These are phyloP conservation scores for Drosophila equinoxialis DNA, from an alignment of 1,140 invertebrate species.

Conservation along the genomic window DNA sequence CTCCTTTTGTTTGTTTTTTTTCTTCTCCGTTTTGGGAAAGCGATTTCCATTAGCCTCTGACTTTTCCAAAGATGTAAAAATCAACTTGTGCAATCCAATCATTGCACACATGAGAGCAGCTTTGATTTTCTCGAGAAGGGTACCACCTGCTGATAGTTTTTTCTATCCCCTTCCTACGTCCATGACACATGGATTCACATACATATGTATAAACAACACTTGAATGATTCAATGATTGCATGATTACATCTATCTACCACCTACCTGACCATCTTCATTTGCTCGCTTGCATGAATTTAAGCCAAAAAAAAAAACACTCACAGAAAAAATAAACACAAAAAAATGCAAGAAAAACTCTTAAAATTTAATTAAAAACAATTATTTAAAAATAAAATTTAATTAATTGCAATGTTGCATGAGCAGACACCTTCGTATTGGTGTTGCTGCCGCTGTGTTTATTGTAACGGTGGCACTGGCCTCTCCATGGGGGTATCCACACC, in stretches of 20 bases:
- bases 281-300: constrained; percentile 70
- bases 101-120: constrained; percentile 28
- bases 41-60: constrained; percentile 71
- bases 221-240: constrained; percentile 75
- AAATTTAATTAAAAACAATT: constrained; percentile 81
- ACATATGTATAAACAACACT: constrained; percentile 22
- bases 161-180: neutral
- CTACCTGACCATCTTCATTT: constrained; percentile 40
- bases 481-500: constrained; percentile 65
- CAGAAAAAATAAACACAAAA: neutral
- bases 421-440: constrained; percentile 50
- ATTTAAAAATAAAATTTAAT: constrained; percentile 80
- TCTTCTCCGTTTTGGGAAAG: constrained; percentile 33
- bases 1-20: constrained; percentile 13
- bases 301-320: constrained; percentile 15
- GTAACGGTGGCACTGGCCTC: constrained; percentile 78
- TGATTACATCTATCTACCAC: constrained; percentile 53
- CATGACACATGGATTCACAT: neutral
- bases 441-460: constrained; percentile 40
- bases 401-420: constrained; percentile 80
- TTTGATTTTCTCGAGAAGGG: neutral
- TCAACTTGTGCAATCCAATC: constrained; percentile 27
- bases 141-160: neutral
- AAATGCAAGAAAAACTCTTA: constrained; percentile 39
- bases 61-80: constrained; percentile 55